Base-by-base conservation (phyloP, 37 sponge, comb jelly and placozoan species). In the Mnemiopsis leidyi region DNA sequence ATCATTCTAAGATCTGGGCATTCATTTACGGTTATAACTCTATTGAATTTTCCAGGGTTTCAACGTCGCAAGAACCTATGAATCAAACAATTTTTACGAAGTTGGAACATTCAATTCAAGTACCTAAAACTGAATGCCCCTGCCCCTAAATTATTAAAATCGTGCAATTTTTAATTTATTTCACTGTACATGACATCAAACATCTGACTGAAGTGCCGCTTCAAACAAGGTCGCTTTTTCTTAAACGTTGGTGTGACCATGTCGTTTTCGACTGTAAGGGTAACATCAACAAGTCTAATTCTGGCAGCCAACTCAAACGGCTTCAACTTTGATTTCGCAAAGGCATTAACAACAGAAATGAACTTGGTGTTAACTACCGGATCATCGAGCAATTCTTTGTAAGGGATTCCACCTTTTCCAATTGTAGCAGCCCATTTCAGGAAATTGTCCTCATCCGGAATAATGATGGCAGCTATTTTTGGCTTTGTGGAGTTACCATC, bases 231-330 rank as follows among this genome's bases (percentile, higher is more conserved):
- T n/a, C 99, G 83, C 83, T 95, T 95, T 90, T 95, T 76, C 93
- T 99, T 99, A 92, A 96, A 95, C 23, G 99, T 97, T 1, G 99
- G 99, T 36, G 99, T 99, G 28, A 99, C 94, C 40, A 96, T 39
- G 33, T 94, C 95, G 69, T 99, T 96, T 36, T 99, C 99, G 28
- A 97, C 94, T 38, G 96, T 85, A 28, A 85, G 35, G 3, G 90
- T 25, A 0, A 85, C 90, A 26, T 85, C 90, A 3, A 85, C 90
- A 1, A 85, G 29, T 25, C 35, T 38, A 2, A 85, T 85, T 13
- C 23, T 85, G 48, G 90, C 40, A 23, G 36, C 7, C 36, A 85
- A 37, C 30, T 85, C 90, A 23, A 85, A 85, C n/a, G 36, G 7
- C 0, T 38, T 85, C 1, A 85, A 37, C 61, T 33, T 85, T 1